Percentiles rank a stretch among this genome's conserved stretches.
phyloP scores from a whole-genome alignment of 2,113 vertebrate genomes.

The Oenanthe oenanthe region DNA sequence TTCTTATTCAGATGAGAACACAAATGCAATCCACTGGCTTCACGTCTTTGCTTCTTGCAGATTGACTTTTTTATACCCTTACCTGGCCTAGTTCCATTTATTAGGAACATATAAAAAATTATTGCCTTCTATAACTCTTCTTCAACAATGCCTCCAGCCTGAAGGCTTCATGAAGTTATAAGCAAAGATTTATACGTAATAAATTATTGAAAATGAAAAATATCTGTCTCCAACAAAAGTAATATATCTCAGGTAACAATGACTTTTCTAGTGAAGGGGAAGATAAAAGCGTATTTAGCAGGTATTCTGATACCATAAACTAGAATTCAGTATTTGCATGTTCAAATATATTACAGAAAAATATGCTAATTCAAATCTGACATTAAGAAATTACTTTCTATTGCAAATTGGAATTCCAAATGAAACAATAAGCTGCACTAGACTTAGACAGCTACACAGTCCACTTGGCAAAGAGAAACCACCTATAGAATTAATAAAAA shows the following conservation, averaged over 20 bases:
- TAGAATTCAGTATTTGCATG: slow-evolving; percentile 53
- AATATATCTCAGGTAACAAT: slow-evolving; percentile 67
- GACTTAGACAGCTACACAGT: not conserved
- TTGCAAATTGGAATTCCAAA: slow-evolving; percentile 36
- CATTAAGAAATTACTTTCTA: slow-evolving; percentile 22
- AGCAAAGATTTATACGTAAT: slow-evolving; percentile 76
- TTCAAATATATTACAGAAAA: slow-evolving; percentile 31
- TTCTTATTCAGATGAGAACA: slow-evolving; percentile 59
- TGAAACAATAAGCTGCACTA: slow-evolving; percentile 40
- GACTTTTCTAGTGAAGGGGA: slow-evolving; percentile 44
- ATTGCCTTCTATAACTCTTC: slow-evolving; percentile 65
- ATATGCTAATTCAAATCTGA: slow-evolving; percentile 27
- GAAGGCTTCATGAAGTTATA: slow-evolving; percentile 72
- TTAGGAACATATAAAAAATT: slow-evolving; percentile 68
- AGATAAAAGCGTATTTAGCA: slow-evolving; percentile 62
- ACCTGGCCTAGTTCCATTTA: slow-evolving; percentile 68
- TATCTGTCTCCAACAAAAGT: slow-evolving; percentile 60
- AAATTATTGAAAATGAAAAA: slow-evolving; percentile 71
- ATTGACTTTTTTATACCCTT: slow-evolving; percentile 58
- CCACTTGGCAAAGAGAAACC: slow-evolving; percentile 12
- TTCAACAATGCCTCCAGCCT: slow-evolving; percentile 64
- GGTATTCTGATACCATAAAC: slow-evolving; percentile 52
- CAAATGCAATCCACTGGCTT: slow-evolving; percentile 33
- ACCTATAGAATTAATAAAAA: not conserved
- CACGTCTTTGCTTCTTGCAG: not conserved